Evolutionary conservation across 2,888 invertebrate species (phyloP).

Genomic region (Polymixis flavicincta): DNA sequence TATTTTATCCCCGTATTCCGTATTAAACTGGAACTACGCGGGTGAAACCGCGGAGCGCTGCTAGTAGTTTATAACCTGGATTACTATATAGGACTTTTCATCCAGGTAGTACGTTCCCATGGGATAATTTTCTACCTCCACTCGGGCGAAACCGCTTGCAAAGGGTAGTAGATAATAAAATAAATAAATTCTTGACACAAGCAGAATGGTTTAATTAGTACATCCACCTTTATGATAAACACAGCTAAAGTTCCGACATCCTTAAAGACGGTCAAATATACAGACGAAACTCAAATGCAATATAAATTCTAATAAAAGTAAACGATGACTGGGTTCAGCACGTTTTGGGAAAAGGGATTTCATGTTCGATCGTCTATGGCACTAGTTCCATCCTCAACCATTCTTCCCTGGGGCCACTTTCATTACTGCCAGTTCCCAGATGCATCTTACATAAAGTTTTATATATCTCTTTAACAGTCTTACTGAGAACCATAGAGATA

Average conservation of each 20-base stretch:
- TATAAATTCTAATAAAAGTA: constrained; percentile 55
- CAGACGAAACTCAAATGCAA: constrained; percentile 23
- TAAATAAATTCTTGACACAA: background rate
- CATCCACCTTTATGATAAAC: constrained; percentile 22
- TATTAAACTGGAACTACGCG: too few relatives aligned
- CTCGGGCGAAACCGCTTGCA: too few relatives aligned
- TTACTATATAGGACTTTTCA: too few relatives aligned
- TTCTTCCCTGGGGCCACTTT: constrained; percentile 44
- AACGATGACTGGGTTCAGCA: constrained; percentile 50
- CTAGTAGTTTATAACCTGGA: too few relatives aligned
- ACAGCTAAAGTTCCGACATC: background rate
- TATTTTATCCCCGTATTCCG: too few relatives aligned
- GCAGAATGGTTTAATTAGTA: background rate
- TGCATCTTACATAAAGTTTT: constrained; percentile 53
- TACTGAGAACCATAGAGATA: constrained; percentile 15
- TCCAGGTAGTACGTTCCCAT: too few relatives aligned
- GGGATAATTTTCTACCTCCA: too few relatives aligned
- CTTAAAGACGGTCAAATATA: constrained; percentile 17
- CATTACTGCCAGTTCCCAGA: constrained; percentile 44
- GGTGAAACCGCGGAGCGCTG: too few relatives aligned
- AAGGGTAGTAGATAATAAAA: too few relatives aligned
- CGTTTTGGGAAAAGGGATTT: constrained; percentile 64
- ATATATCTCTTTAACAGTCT: constrained; percentile 45
- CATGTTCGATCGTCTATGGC: constrained; percentile 57
- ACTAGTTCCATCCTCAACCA: constrained; percentile 18